Evolutionary conservation across 1,140 invertebrate species (phyloP).

Genomic region (Nasonia giraulti): DNA sequence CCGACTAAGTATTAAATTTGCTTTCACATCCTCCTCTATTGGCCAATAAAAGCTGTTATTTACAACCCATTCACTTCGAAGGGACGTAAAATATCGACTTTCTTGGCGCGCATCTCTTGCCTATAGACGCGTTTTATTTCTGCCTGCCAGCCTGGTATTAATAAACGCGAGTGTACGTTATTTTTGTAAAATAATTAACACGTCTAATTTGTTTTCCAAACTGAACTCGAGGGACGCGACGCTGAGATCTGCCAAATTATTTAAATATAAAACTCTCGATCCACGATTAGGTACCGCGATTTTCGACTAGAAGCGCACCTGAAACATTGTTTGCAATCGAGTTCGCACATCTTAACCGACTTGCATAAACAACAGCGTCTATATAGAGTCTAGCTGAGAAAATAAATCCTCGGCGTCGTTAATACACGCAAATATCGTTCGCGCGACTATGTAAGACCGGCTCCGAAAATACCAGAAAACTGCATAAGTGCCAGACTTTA

Average conservation of each 20-base stretch:
- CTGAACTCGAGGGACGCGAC: neutral
- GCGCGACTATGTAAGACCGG: too few relatives aligned
- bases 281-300: too few relatives aligned
- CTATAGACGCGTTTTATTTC: too few relatives aligned
- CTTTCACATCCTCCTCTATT: neutral
- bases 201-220: neutral
- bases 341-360: too few relatives aligned
- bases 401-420: too few relatives aligned
- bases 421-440: too few relatives aligned
- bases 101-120: neutral
- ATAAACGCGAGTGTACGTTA: neutral
- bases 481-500: neutral
- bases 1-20: neutral
- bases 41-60: neutral
- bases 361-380: too few relatives aligned
- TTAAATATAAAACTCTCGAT: neutral
- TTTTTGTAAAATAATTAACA: neutral
- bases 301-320: too few relatives aligned
- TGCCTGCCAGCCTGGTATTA: neutral
- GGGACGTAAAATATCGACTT: neutral
- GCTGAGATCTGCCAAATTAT: neutral
- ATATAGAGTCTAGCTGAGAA: too few relatives aligned
- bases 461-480: neutral
- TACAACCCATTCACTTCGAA: constrained; percentile 3
- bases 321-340: too few relatives aligned